A percentile compares a stretch with the other conserved stretches of the same genome.
These are phyloP conservation scores for Hipposideros larvatus DNA, from an alignment of 2,797 vertebrate genomes.

Conservation along the genomic window DNA sequence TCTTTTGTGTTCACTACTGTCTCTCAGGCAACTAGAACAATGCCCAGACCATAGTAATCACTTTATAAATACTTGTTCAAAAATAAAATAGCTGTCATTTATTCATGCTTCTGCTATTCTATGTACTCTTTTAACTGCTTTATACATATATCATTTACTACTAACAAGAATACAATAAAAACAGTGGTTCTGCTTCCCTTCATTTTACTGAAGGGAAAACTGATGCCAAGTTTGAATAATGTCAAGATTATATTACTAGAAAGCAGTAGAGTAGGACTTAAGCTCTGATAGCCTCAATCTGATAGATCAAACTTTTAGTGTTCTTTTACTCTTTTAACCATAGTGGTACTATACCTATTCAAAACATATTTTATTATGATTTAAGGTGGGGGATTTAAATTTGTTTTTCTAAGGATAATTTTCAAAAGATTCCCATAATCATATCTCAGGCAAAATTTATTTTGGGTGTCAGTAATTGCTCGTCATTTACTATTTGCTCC, in stretches of 20 bases:
- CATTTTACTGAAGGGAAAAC: slow-evolving; percentile 32
- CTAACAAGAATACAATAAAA: neutral
- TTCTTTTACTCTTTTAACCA: slow-evolving; percentile 4
- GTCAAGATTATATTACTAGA: neutral
- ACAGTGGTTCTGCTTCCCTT: neutral
- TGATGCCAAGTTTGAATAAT: neutral
- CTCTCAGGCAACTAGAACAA: neutral
- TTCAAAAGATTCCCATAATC: slow-evolving; percentile 7
- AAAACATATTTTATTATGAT: slow-evolving; percentile 18
- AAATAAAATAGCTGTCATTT: neutral
- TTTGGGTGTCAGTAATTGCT: slow-evolving; percentile 15
- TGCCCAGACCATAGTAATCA: neutral
- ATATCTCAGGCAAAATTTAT: neutral
- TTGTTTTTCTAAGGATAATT: neutral
- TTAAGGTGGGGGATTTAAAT: neutral
- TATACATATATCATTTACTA: neutral
- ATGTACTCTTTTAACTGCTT: neutral
- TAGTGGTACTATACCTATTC: neutral
- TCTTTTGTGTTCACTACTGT: neutral
- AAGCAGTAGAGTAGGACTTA: neutral
- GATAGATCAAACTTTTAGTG: neutral
- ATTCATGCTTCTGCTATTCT: neutral
- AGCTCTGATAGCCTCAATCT: neutral
- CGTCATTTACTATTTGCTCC: neutral
- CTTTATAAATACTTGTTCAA: neutral